A percentile compares a stretch with the other conserved stretches of the same genome.
Evolutionary conservation across 2,113 vertebrate genomes (phyloP).

Genomic region (Colossoma macropomum): DNA sequence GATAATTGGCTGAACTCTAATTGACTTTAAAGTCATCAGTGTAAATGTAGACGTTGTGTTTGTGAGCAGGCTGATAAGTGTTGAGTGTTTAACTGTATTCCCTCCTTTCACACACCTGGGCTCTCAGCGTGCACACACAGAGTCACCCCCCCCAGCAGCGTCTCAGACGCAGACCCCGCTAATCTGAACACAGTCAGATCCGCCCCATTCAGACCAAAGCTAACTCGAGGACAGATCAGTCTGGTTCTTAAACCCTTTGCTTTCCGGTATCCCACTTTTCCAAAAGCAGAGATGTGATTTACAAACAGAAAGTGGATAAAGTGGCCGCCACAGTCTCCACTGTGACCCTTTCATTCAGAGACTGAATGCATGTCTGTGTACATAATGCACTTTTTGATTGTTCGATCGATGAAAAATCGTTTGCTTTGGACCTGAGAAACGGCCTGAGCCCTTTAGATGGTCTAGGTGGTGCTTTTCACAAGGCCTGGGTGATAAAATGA

Average conservation of each 20-base stretch:
- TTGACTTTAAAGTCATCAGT: no score
- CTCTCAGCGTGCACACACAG: background rate
- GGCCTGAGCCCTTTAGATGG: background rate
- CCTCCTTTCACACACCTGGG: background rate
- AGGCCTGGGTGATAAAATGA: background rate
- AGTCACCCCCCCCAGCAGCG: background rate
- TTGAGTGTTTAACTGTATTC: background rate
- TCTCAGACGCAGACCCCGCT: background rate
- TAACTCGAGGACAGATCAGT: no score
- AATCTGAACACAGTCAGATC: background rate
- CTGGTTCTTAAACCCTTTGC: background rate
- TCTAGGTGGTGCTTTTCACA: background rate
- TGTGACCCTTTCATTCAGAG: background rate
- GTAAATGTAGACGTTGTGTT: background rate
- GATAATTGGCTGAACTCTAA: no score
- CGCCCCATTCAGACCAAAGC: no score
- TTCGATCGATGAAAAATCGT: constrained; percentile 15
- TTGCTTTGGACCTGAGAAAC: constrained; percentile 33
- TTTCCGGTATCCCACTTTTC: no score
- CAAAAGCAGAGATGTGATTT: no score
- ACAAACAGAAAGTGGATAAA: no score
- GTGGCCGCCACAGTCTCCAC: background rate
- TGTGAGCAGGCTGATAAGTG: background rate
- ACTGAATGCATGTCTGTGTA: constrained; percentile 19
- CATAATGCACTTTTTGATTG: background rate